Percentiles rank a stretch among this genome's conserved stretches.
Conservation (phyloP, 1,140 invertebrate species). For the Cardiocondyla obscurior region DNA sequence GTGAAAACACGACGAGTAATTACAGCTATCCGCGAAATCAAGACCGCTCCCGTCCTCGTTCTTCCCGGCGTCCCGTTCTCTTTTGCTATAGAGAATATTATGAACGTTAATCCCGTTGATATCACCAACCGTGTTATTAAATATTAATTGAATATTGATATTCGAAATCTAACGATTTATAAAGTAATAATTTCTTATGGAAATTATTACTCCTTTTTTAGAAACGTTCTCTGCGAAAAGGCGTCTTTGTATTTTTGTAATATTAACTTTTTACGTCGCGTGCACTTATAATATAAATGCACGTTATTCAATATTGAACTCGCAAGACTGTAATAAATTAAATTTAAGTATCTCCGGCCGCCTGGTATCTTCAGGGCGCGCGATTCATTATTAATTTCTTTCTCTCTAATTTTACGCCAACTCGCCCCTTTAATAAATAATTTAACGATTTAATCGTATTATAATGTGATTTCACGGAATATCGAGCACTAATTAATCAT, state of each 20-base stretch:
- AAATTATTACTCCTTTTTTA: not conserved
- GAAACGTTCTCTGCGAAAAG: not conserved
- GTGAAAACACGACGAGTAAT: slow-evolving; percentile 8
- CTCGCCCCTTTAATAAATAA: slow-evolving; percentile 39
- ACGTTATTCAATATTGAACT: not conserved
- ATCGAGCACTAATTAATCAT: slow-evolving; percentile 53
- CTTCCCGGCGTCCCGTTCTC: not conserved
- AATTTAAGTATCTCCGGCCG: not conserved
- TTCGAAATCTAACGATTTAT: not conserved
- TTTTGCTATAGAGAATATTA: not conserved
- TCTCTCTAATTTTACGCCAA: slow-evolving; percentile 41
- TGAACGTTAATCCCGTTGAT: not conserved
- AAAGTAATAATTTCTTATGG: not conserved
- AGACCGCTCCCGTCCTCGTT: not conserved
- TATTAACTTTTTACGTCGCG: not conserved
- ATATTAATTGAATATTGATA: not conserved
- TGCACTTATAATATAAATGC: not conserved
- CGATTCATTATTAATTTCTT: slow-evolving; percentile 12
- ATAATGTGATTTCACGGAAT: slow-evolving; percentile 52
- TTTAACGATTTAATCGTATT: slow-evolving; percentile 54
- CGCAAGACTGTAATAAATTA: not conserved
- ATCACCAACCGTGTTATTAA: not conserved
- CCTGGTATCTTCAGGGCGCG: not conserved
- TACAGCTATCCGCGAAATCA: not conserved
- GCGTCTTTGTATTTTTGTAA: not conserved